Conservation (phyloP, 2,888 invertebrate species). For the Scaeva pyrastri region DNA sequence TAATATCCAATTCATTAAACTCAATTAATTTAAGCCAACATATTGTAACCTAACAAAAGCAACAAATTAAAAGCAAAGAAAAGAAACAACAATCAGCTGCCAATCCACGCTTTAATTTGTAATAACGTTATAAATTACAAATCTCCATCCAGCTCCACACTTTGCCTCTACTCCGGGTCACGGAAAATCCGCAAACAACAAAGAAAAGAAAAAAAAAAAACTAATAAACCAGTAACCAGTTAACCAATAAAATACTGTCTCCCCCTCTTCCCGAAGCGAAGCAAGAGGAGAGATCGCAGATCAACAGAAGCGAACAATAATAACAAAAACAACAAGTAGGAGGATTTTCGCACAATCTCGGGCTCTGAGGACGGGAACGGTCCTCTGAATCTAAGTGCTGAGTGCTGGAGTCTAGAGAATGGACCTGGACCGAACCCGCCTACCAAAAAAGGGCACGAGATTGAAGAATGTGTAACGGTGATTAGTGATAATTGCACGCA, state of each 20-base stretch:
- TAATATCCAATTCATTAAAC: constrained; percentile 71
- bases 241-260: constrained; percentile 35
- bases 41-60: constrained; percentile 39
- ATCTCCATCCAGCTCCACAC: constrained; percentile 56
- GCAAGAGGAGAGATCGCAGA: constrained; percentile 23
- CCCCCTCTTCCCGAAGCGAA: constrained; percentile 14
- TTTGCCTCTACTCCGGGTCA: constrained; percentile 45
- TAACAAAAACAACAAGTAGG: constrained; percentile 31
- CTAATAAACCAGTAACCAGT: constrained; percentile 30
- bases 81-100: constrained; percentile 24
- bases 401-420: not conserved
- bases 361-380: not conserved
- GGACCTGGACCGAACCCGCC: constrained; percentile 22
- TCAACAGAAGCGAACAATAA: constrained; percentile 8
- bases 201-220: constrained; percentile 6
- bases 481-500: constrained; percentile 76
- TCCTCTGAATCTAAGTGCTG: no score
- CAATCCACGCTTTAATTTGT: constrained; percentile 66
- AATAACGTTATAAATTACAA: constrained; percentile 72
- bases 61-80: constrained; percentile 14
- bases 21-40: constrained; percentile 64
- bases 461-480: constrained; percentile 74
- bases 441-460: constrained; percentile 73
- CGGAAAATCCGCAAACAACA: constrained; percentile 51
- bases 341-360: constrained; percentile 48